Percentiles rank a stretch among this genome's conserved stretches.
These are phyloP conservation scores for Epiperipatus broadwayi DNA, from an alignment of 2,888 invertebrate genomes.

Conservation along the genomic window DNA sequence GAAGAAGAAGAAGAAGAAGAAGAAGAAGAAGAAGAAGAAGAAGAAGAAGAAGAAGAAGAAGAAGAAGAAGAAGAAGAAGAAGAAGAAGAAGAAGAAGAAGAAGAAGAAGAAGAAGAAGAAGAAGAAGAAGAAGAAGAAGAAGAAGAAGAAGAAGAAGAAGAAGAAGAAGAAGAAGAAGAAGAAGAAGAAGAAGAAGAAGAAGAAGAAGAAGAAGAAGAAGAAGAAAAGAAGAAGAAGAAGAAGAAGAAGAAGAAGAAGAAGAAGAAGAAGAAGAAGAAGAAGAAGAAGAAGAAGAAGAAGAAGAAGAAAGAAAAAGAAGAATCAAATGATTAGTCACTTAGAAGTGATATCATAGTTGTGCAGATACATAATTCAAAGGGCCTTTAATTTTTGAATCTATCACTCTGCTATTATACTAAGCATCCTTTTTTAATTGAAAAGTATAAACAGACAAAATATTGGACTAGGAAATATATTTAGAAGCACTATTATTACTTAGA, in stretches of 20 bases:
- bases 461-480: no score
- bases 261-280: slow-evolving; percentile 3
- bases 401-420: no score
- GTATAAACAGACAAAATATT: no score
- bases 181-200: no score
- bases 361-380: no score
- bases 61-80: background rate
- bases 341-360: background rate
- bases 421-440: no score
- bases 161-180: no score
- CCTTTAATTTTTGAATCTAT: no score
- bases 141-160: slow-evolving; percentile 3
- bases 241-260: background rate
- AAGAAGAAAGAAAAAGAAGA: slow-evolving; percentile 1
- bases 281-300: background rate
- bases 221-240: slow-evolving; percentile 3
- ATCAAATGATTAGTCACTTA: no score
- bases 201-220: background rate
- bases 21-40: slow-evolving; percentile 1
- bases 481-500: no score
- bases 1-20: slow-evolving; percentile 3
- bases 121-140: background rate
- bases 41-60: no score
- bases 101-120: background rate
- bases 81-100: background rate